phyloP scores from a whole-genome alignment of 2,888 invertebrate species.

The Spodoptera exigua region DNA sequence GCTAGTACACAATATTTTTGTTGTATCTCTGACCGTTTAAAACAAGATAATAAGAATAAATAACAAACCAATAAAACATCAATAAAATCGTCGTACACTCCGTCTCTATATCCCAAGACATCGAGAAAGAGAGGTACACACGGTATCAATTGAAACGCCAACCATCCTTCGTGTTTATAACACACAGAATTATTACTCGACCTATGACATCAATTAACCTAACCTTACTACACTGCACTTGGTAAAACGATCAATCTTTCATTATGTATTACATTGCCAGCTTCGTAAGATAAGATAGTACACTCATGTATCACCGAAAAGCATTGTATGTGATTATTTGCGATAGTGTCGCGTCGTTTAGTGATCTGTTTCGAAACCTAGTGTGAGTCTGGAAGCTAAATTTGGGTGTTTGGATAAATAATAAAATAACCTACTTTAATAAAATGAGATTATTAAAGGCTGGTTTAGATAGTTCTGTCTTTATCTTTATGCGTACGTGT shows the following conservation, averaged over 20 bases:
- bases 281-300: conserved; percentile 31
- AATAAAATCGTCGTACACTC: neutral
- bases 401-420: conserved; percentile 37
- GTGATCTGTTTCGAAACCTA: conserved; percentile 4
- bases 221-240: conserved; percentile 54
- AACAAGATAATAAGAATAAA: neutral
- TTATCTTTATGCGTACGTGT: conserved; percentile 11
- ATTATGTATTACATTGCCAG: conserved; percentile 51
- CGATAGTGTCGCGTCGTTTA: neutral
- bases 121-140: conserved; percentile 15
- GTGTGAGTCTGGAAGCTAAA: conserved; percentile 14
- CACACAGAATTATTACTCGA: conserved; percentile 64
- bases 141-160: conserved; percentile 32
- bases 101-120: conserved; percentile 23
- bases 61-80: neutral
- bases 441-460: conserved; percentile 4
- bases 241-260: conserved; percentile 41
- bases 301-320: neutral
- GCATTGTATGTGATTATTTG: conserved; percentile 36
- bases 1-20: too few species aligned
- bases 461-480: conserved; percentile 4
- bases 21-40: too few species aligned
- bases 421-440: conserved; percentile 31
- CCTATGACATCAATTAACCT: conserved; percentile 76
- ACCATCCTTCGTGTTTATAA: conserved; percentile 40